Evolutionary conservation across 2,888 invertebrate genomes (phyloP).

Genomic region (Adela reaumurella): DNA sequence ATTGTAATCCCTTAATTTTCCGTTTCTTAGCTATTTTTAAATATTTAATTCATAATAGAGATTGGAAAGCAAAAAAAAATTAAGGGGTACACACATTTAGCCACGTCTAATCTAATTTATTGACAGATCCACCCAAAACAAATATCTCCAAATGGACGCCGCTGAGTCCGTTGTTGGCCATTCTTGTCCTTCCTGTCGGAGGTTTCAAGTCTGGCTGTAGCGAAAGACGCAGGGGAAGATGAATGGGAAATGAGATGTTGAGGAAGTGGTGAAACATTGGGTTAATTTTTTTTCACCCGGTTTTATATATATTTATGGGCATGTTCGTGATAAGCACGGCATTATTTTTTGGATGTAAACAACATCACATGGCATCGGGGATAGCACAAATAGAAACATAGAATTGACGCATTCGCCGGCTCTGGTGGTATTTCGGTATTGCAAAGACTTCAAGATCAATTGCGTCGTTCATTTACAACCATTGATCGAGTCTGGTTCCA

Average conservation of each 20-base stretch:
- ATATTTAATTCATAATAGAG: no score
- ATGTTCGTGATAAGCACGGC: neutral
- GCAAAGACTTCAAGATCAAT: slow-evolving; percentile 27
- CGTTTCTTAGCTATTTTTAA: no score
- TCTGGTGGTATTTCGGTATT: neutral
- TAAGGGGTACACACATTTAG: no score
- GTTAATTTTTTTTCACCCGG: no score
- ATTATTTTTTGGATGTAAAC: no score
- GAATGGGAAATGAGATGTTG: no score
- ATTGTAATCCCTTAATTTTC: no score
- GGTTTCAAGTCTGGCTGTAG: slow-evolving; percentile 45
- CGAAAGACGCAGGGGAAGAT: no score
- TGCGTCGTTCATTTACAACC: slow-evolving; percentile 31
- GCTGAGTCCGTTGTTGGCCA: slow-evolving; percentile 30
- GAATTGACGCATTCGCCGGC: slow-evolving; percentile 11
- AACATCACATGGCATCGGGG: slow-evolving; percentile 1
- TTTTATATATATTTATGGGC: neutral
- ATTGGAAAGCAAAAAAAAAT: no score
- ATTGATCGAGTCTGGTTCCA: slow-evolving; percentile 31
- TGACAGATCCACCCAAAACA: neutral
- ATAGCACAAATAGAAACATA: slow-evolving; percentile 7
- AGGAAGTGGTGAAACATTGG: no score
- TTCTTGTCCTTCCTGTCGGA: slow-evolving; percentile 38
- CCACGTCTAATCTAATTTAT: no score
- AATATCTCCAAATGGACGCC: slow-evolving; percentile 18